Base-by-base conservation (phyloP, 1,140 invertebrate genomes). In the Zaprionus africanus region DNA sequence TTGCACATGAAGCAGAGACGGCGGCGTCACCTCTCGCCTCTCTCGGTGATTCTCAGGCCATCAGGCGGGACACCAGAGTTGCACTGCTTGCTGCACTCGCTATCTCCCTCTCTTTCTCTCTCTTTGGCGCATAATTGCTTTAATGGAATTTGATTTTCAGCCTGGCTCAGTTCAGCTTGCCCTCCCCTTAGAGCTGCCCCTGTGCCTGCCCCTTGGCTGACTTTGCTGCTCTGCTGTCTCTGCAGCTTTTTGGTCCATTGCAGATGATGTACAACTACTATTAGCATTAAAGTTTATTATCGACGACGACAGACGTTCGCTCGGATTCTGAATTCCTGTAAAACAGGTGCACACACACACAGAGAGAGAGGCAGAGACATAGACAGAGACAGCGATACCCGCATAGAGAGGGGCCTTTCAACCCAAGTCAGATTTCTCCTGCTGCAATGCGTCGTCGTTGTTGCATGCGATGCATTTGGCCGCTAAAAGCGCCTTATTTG, bases 231-330 rank as follows among this genome's bases (percentile, higher is more conserved):
- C 31, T 34, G 31, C 31, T 71, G 62, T 78, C 64, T 82, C 64
- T 81, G 66, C 12, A 64, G 62, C 60, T 90, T 90, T 85, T 90
- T 85, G 85, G 85, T 79, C 81, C 85, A 88, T 85, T 84, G 85
- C 65, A 69, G 84, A 90, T 90, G 86, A 90, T 90, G 86, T 90
- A 90, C 87, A 90, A 91, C 86, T 76, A 74, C 87, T 90, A 90
- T 90, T 90, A 90, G 86, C 86, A 90, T 90, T 90, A 91, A 90
- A 90, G 86, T 90, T 90, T 90, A 90, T 90, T 90, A 90, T 90
- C 86, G 82, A 90, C 85, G 87, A 88, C 81, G 81, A 68, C 65
- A 59, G 65, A 84, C 71, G 84, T 53, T 76, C 78, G 84, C 59
- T 76, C 76, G 78, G 57, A 87, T 88, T 88, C 85, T 85, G 72